These are phyloP conservation scores for Lithobates sylvaticus DNA, from an alignment of 2,797 vertebrate genomes.

Conservation along the genomic window DNA sequence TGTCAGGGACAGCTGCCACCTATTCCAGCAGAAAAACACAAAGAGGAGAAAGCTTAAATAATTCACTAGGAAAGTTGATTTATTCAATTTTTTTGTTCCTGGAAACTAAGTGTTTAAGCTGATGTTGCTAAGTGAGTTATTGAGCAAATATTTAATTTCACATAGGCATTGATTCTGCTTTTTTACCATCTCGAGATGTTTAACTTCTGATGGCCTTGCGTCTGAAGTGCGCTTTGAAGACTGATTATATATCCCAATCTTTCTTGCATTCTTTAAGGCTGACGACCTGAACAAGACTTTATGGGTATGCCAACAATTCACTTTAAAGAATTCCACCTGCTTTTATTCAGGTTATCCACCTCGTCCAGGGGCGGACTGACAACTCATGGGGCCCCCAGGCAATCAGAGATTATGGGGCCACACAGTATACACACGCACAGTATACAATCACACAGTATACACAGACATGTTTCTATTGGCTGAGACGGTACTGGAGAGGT, in stretches of 20 bases:
- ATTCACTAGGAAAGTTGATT: neutral
- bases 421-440: too few relatives aligned
- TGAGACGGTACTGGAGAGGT: too few relatives aligned
- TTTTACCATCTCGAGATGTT: neutral
- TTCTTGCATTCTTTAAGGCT: neutral
- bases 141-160: conserved; percentile 37
- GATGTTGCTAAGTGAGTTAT: conserved; percentile 18
- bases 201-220: conserved; percentile 17
- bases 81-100: neutral
- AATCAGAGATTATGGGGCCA: too few relatives aligned
- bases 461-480: too few relatives aligned
- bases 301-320: too few relatives aligned
- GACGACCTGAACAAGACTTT: too few relatives aligned
- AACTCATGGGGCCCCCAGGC: too few relatives aligned
- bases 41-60: neutral
- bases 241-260: neutral
- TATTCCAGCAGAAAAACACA: neutral
- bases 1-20: neutral
- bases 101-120: neutral
- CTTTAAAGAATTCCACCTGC: too few relatives aligned
- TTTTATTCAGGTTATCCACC: too few relatives aligned
- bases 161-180: neutral
- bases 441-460: too few relatives aligned
- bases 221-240: neutral
- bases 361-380: too few relatives aligned